phyloP scores from a whole-genome alignment of 23 tunicate genomes.

The Botrylloides violaceus region DNA sequence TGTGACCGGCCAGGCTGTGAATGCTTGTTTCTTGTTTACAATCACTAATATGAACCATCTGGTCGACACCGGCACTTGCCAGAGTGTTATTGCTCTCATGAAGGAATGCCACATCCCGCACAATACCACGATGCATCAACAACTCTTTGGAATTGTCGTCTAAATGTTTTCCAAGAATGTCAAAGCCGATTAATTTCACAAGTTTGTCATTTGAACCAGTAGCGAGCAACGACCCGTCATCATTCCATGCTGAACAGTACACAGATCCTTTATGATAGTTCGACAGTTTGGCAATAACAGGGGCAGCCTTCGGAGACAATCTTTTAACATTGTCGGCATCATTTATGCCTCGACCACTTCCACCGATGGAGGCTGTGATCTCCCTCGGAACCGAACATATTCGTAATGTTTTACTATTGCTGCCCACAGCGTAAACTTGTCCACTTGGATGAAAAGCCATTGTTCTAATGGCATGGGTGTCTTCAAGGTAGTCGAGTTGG shows the following conservation, averaged over 20 bases:
- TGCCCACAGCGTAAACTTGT: slow-evolving; percentile 60
- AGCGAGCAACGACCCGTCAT: slow-evolving; percentile 44
- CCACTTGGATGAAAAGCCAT: slow-evolving; percentile 66
- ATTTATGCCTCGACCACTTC: not conserved
- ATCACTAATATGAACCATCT: slow-evolving; percentile 51
- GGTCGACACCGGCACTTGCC: slow-evolving; percentile 65
- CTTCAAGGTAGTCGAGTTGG: slow-evolving; percentile 46
- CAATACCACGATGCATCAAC: slow-evolving; percentile 36
- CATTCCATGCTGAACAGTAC: slow-evolving; percentile 68
- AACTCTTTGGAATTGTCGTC: slow-evolving; percentile 16
- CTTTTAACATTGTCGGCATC: not conserved
- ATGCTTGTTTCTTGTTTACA: slow-evolving; percentile 43
- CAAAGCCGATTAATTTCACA: slow-evolving; percentile 34
- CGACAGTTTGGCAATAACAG: not conserved
- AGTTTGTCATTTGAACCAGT: slow-evolving; percentile 64
- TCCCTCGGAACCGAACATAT: slow-evolving; percentile 46
- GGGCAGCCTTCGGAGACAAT: not conserved
- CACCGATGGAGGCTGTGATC: not conserved
- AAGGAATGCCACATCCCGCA: slow-evolving; percentile 47
- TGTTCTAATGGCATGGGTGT: slow-evolving; percentile 42
- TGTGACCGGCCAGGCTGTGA: slow-evolving; percentile 63
- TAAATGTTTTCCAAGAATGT: slow-evolving; percentile 10
- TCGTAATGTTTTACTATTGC: slow-evolving; percentile 42
- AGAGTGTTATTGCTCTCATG: slow-evolving; percentile 30
- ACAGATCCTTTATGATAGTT: slow-evolving; percentile 27